phyloP scores from a whole-genome alignment of 2,888 invertebrate species.

The Orchesella flavescens region DNA sequence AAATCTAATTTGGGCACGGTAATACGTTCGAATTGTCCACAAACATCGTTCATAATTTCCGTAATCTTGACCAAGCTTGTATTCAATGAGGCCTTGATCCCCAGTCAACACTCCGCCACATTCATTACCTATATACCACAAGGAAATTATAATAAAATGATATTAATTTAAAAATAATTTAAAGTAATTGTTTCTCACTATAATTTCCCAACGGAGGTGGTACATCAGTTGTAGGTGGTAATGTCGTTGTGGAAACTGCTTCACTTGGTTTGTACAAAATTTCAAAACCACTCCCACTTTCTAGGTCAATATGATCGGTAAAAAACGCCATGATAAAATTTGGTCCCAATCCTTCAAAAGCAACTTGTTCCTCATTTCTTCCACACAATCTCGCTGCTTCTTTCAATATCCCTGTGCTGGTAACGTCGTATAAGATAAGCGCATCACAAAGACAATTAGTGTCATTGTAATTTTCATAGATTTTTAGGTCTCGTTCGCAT shows the following conservation, averaged over 20 bases:
- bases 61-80: not conserved
- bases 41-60: not conserved
- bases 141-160: too few relatives aligned
- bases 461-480: too few relatives aligned
- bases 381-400: slow-evolving; percentile 17
- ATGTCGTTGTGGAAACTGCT: not conserved
- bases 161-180: too few relatives aligned
- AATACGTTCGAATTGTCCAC: not conserved
- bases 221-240: not conserved
- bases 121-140: too few relatives aligned
- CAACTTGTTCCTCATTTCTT: not conserved
- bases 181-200: not conserved
- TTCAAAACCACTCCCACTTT: slow-evolving; percentile 8
- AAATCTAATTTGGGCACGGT: not conserved
- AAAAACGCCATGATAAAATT: slow-evolving; percentile 28
- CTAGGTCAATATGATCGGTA: not conserved
- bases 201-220: not conserved
- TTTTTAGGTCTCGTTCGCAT: too few relatives aligned
- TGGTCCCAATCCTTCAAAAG: not conserved
- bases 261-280: not conserved
- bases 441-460: slow-evolving; percentile 28
- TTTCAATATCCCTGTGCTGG: not conserved
- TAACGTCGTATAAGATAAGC: slow-evolving; percentile 16
- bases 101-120: not conserved
- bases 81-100: not conserved